Evolutionary conservation across 2,888 invertebrate genomes (phyloP), one percentile per base, ranked within the genome.

Genomic region (Drosophila sordidula): DNA sequence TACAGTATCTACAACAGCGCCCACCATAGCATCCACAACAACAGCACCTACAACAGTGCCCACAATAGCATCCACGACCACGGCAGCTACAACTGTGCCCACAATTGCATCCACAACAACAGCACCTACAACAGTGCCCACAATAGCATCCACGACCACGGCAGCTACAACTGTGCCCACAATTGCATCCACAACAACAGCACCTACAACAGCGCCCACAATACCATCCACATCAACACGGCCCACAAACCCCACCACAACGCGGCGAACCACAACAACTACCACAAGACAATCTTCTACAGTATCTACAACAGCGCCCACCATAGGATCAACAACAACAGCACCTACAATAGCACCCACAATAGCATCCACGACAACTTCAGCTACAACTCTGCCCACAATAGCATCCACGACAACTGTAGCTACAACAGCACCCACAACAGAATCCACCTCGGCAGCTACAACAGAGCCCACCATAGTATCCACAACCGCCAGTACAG

Each of bases 291-390:
- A 5, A 4, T 32, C 32, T 12, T n/a, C n/a, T 12, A 4, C 34
- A 11, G 0, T 12, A 29, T 8, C 29, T 29, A 29, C 29, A 29
- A 29, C 29, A 29, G 29, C 6, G 0, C 9, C 8, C 9, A 29
- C 9, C 56, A 50, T 36, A 32, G 6, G 11, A 2, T 56, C 55
- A 3, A 49, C 50, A 12, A 22, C 32, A 16, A 16, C 32, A 9
- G 12, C 29, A 4, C 18, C 36, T 14, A 22, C 52, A 18, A 6
- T 29, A 1, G 18, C 2, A 2, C 18, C 18, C 1, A 44, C 56
- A 9, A 29, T 36, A n/a, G 1, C 29, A 5, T 6, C 39, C 0
- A 11, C 18, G 1, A 36, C 62, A 42, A 36, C 42, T 8, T 4
- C 45, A 4, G 2, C 12, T 8, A 16, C 29, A 14, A 16, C 42